Conservation (phyloP, 2,888 invertebrate species). For the Uropetala carovei region DNA sequence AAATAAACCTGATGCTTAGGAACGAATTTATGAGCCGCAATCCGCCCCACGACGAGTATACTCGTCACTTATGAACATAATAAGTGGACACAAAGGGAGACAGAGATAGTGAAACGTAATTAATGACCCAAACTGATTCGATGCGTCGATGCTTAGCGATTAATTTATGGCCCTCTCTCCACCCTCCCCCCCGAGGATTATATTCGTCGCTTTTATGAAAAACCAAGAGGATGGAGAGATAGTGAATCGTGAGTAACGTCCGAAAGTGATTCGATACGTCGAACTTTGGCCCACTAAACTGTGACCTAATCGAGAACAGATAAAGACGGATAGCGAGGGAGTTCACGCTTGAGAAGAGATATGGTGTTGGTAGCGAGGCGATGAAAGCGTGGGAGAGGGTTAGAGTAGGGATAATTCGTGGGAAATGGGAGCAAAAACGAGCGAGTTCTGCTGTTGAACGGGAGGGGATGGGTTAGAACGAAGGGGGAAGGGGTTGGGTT, state of each 20-base stretch:
- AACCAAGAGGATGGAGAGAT: neutral
- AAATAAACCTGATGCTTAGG: neutral
- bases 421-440: neutral
- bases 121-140: no score
- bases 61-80: no score
- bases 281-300: constrained; percentile 52
- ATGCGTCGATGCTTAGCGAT: no score
- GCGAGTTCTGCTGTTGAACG: neutral
- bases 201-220: no score
- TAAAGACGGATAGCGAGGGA: neutral
- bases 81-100: no score
- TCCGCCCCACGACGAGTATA: no score
- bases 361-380: neutral
- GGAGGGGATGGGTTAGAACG: no score
- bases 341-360: neutral
- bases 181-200: no score
- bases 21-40: no score
- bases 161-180: no score
- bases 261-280: neutral
- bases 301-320: constrained; percentile 46
- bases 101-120: no score
- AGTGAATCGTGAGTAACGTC: constrained; percentile 39
- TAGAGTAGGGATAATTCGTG: neutral
- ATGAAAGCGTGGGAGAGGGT: neutral
- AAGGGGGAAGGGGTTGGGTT: no score